Conservation (phyloP, 2,888 invertebrate genomes). For the Sussaba pulchella region DNA sequence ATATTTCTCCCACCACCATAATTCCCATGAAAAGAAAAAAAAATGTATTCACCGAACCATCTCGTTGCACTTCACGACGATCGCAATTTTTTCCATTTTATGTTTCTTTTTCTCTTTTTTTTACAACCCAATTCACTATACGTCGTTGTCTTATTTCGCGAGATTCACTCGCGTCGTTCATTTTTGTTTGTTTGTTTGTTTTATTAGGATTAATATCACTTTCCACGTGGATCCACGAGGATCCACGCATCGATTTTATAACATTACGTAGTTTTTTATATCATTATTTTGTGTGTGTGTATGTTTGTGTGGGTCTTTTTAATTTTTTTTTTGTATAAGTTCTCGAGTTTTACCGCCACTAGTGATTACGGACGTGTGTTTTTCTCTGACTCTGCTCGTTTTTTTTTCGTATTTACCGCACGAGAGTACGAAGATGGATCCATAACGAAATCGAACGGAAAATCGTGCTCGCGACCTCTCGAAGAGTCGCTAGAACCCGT, state of each 20-base stretch:
- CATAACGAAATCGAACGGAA: constrained; percentile 52
- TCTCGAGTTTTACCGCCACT: constrained; percentile 55
- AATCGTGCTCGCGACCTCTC: constrained; percentile 47
- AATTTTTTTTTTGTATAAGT: constrained; percentile 19
- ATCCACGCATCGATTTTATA: constrained; percentile 69
- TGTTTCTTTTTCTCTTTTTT: not conserved
- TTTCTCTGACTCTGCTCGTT: constrained; percentile 10
- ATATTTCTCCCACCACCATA: constrained; percentile 11
- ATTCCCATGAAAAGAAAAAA: constrained; percentile 20
- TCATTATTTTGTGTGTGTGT: constrained; percentile 40
- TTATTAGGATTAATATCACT: constrained; percentile 84
- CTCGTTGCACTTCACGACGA: constrained; percentile 25
- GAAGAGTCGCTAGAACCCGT: constrained; percentile 10
- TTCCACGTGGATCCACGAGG: constrained; percentile 74
- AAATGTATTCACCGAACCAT: constrained; percentile 40
- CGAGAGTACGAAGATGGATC: constrained; percentile 43
- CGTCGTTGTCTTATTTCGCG: constrained; percentile 6
- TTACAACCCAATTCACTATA: constrained; percentile 42
- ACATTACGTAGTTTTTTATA: constrained; percentile 62
- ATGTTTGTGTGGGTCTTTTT: not conserved
- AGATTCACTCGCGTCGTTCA: constrained; percentile 15
- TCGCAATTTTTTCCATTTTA: constrained; percentile 11
- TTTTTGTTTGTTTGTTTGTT: constrained; percentile 22
- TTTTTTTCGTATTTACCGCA: constrained; percentile 48
- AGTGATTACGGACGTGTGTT: constrained; percentile 55